Evolutionary conservation across 2,888 invertebrate genomes (phyloP), one percentile per base, ranked within the genome.

Genomic region (Therioaphis trifolii): DNA sequence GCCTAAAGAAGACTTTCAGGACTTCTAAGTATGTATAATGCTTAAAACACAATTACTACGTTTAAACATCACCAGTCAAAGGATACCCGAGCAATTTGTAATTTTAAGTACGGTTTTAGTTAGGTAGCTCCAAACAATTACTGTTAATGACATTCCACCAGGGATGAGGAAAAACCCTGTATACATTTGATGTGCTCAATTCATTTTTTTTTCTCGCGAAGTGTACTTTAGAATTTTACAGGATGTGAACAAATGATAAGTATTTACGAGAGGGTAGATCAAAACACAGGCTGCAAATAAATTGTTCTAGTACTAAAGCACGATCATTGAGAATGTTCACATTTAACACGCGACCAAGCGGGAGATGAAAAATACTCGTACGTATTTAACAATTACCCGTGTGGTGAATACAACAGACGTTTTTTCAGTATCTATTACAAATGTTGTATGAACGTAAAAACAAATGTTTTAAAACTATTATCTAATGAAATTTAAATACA

Each of bases 21-120:
- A 21, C 27, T 76, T 76, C 27, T 76, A 61, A 40, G 27, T 27
- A 27, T 46, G 14, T n/a, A 40, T 40, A 61, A 46, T 52, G 52
- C 18, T 52, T 11, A 49, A 66, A 66, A 29, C 15, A 52, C 63
- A 68, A 35, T 40, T 24, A 35, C 18, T 35, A 21, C 35, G 18
- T 66, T 52, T 40, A 40, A 78, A 68, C 35, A 52, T 7, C 21
- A 35, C 4, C 63, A 11, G 58, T 80, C 21, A 58, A 72, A 72
- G 14, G 49, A 29, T 49, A 46, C 35, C 24, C 27, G 40, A 40
- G 35, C 63, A 82, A 74, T 66, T 82, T 63, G 72, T 82, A 82
- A 74, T 82, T 82, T 82, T 74, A 82, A 82, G 74, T 63, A 80
- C 61, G 80, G 74, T 82, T 63, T 66, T 74, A 29, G 61, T 63